Evolutionary conservation across 2,797 vertebrate species (phyloP).

Genomic region (Podarcis lilfordi): DNA sequence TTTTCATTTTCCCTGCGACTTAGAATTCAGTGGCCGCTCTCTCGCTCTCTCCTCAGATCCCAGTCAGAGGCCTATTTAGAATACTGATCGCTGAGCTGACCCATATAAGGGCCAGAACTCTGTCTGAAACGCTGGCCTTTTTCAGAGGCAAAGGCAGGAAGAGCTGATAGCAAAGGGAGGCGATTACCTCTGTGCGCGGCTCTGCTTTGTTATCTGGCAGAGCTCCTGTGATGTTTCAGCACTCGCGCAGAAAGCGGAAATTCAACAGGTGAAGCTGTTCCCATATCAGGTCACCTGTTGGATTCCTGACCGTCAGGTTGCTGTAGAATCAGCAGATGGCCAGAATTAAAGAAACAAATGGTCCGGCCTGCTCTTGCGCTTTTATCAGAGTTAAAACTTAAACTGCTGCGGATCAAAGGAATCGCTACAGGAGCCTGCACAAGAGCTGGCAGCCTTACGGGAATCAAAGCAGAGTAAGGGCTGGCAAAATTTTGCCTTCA

Average conservation of each 20-base stretch:
- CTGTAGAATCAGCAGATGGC: not conserved
- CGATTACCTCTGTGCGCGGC: not conserved
- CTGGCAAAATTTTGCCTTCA: not conserved
- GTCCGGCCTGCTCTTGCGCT: not conserved
- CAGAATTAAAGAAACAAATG: not conserved
- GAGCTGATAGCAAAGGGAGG: not conserved
- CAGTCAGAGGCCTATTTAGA: not conserved
- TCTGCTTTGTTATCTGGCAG: not conserved
- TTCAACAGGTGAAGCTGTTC: not conserved
- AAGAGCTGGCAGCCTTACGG: not conserved
- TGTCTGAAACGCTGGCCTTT: not conserved
- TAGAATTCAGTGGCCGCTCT: not conserved
- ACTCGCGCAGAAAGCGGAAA: not conserved
- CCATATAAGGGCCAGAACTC: conserved; percentile 7
- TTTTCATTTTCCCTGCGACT: not conserved
- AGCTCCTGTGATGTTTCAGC: not conserved
- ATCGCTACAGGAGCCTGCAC: not conserved
- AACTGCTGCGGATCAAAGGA: not conserved
- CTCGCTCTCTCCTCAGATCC: not conserved
- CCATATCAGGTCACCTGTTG: not conserved
- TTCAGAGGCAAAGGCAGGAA: not conserved
- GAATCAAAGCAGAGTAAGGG: not conserved
- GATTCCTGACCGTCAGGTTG: not conserved
- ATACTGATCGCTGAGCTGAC: not conserved
- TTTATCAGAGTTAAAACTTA: not conserved